Conservation (phyloP, 2,797 vertebrate species). For the Pangasius krempfi region DNA sequence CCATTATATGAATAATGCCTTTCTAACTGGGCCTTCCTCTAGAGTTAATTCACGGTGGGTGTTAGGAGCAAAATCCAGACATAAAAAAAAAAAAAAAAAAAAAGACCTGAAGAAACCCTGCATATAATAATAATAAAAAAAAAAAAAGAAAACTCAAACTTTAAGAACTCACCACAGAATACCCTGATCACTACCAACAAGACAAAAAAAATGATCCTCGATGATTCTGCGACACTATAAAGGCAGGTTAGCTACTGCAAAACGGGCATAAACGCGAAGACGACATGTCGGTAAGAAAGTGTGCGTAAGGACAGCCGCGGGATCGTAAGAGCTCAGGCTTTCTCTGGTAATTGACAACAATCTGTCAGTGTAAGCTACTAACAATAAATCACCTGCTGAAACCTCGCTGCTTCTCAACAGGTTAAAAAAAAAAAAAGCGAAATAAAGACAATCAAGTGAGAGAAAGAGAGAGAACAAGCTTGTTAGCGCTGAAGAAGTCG, state of each 20-base stretch:
- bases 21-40: neutral
- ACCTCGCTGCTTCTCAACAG: neutral
- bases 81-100: neutral
- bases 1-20: neutral
- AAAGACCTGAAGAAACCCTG: too few species aligned
- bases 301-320: neutral
- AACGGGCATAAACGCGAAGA: neutral
- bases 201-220: neutral
- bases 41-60: neutral
- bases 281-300: neutral
- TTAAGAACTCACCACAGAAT: neutral
- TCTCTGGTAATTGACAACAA: conserved; percentile 41
- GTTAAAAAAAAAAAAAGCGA: neutral
- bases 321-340: conserved; percentile 10
- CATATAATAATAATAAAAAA: neutral
- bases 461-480: conserved; percentile 23
- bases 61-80: neutral
- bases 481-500: conserved; percentile 37
- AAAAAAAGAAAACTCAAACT: neutral
- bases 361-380: conserved; percentile 28
- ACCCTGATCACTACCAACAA: neutral
- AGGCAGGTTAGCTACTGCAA: conserved; percentile 1
- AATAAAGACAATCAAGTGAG: conserved; percentile 8
- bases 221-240: neutral
- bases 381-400: conserved; percentile 34